Percentiles rank a stretch among this genome's conserved stretches.
Evolutionary conservation across 2,797 vertebrate species (phyloP).

Genomic region (Scolopax rusticola): DNA sequence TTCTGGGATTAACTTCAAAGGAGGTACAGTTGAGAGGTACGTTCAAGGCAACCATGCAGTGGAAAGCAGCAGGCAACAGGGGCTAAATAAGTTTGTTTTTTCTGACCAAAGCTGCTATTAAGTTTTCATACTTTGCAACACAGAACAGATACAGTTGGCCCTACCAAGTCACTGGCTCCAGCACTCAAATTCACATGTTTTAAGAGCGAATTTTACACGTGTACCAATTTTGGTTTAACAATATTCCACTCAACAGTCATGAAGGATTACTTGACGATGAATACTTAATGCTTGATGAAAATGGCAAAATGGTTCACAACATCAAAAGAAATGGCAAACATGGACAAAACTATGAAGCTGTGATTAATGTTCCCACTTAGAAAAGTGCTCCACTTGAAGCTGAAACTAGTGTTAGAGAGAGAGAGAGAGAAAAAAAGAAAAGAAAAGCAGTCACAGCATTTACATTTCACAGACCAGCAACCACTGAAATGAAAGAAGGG

Average conservation of each 20-base stretch:
- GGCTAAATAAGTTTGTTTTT: constrained; percentile 41
- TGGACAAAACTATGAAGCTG: constrained; percentile 61
- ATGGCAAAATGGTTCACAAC: constrained; percentile 59
- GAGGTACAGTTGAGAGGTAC: constrained; percentile 76
- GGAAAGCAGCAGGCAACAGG: constrained; percentile 68
- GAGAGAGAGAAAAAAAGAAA: background rate
- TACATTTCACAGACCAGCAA: constrained; percentile 72
- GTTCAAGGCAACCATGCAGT: constrained; percentile 73
- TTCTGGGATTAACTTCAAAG: constrained; percentile 1
- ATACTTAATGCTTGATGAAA: constrained; percentile 64
- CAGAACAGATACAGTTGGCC: constrained; percentile 39
- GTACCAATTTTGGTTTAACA: constrained; percentile 51
- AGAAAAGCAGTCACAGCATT: constrained; percentile 64
- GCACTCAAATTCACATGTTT: constrained; percentile 30
- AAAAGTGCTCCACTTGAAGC: constrained; percentile 49
- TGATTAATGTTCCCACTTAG: constrained; percentile 59
- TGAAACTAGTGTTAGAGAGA: constrained; percentile 22
- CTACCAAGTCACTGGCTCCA: constrained; percentile 42
- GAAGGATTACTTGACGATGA: constrained; percentile 53
- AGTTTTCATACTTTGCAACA: constrained; percentile 84
- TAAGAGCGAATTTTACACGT: constrained; percentile 21
- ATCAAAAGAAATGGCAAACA: constrained; percentile 68
- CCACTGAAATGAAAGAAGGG: constrained; percentile 55
- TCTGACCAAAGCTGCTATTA: constrained; percentile 20
- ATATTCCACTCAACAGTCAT: constrained; percentile 57